These are phyloP conservation scores for Drosophila jambulina DNA, from an alignment of 1,140 invertebrate genomes.

Conservation along the genomic window DNA sequence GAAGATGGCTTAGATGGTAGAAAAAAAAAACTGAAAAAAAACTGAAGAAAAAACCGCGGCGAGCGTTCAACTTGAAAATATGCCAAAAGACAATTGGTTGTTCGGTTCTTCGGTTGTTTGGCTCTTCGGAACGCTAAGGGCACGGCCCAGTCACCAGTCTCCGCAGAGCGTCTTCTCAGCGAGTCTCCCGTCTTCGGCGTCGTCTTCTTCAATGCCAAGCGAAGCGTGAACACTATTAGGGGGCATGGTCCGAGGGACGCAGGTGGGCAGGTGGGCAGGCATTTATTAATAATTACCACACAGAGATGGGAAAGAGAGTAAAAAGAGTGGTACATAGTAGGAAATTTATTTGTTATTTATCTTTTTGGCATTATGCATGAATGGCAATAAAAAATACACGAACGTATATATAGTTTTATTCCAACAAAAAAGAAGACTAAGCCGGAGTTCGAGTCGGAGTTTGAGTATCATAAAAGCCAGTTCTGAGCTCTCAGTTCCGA, in stretches of 20 bases:
- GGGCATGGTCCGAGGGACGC: constrained; percentile 36
- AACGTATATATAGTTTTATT: constrained; percentile 34
- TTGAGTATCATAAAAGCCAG: constrained; percentile 59
- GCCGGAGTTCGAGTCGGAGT: background rate
- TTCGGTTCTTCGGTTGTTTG: constrained; percentile 43
- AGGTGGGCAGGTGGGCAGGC: constrained; percentile 54
- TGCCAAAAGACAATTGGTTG: constrained; percentile 83
- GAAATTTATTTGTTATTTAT: constrained; percentile 83
- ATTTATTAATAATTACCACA: constrained; percentile 83
- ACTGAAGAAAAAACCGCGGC: constrained; percentile 42
- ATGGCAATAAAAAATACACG: constrained; percentile 74
- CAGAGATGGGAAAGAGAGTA: constrained; percentile 30
- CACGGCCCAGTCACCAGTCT: constrained; percentile 56
- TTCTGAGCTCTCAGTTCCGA: constrained; percentile 62
- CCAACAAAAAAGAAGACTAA: constrained; percentile 43
- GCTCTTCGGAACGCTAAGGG: constrained; percentile 60
- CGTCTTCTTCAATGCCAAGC: constrained; percentile 78
- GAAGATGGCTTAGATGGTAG: constrained; percentile 23
- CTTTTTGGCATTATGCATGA: constrained; percentile 82
- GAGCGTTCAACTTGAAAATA: constrained; percentile 83
- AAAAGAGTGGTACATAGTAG: constrained; percentile 29
- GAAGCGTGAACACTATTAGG: constrained; percentile 79
- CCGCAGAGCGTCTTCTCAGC: constrained; percentile 5
- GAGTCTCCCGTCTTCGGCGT: constrained; percentile 10
- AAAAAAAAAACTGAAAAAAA: constrained; percentile 26